Evolutionary conservation across 2,888 invertebrate genomes (phyloP), one percentile per base, ranked within the genome.

Genomic region (Chymomyza amoena): DNA sequence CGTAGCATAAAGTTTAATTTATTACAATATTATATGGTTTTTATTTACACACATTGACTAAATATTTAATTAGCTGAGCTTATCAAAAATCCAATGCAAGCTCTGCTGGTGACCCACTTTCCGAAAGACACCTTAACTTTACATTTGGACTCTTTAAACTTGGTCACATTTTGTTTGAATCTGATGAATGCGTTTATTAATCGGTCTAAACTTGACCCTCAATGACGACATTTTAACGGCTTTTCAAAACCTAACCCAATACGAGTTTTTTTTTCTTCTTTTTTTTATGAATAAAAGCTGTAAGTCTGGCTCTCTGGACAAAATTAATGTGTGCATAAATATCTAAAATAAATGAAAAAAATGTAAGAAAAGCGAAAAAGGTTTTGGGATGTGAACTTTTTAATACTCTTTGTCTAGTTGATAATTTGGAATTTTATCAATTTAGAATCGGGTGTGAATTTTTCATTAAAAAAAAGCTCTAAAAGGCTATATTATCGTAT

Each of bases 201-300:
- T 69, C 66, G 65, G 73, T 54, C 71, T 61, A 85, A 85, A 85
- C 81, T 78, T 69, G 72, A 71, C 76, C 68, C 18, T 20, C 54
- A 54, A 16, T 54, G 54, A 56, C 57, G 63, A 61, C 68, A 9
- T 54, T 15, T 20, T 70, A 77, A 72, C 70, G 77, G 69, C 70
- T 51, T 73, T 68, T 67, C 39, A 45, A 45, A 36, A 45, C 39
- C 39, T 45, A 45, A 4, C 39, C 39, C 39, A 45, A 45, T 13
- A 45, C 1, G 2, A 45, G 13, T 10, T 32, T 45, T 45, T 1
- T 13, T 10, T 45, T 45, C 13, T 1, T 13, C 2, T 45, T 4
- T 45, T 13, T 20, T 25, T 25, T 25, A 4, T 25, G 1, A 25
- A 45, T 45, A 45, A 45, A 45, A 45, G 39, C 13, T 45, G 39